These are phyloP conservation scores for Tragelaphus imberbis DNA, from an alignment of 2,113 vertebrate species.

Conservation along the genomic window DNA sequence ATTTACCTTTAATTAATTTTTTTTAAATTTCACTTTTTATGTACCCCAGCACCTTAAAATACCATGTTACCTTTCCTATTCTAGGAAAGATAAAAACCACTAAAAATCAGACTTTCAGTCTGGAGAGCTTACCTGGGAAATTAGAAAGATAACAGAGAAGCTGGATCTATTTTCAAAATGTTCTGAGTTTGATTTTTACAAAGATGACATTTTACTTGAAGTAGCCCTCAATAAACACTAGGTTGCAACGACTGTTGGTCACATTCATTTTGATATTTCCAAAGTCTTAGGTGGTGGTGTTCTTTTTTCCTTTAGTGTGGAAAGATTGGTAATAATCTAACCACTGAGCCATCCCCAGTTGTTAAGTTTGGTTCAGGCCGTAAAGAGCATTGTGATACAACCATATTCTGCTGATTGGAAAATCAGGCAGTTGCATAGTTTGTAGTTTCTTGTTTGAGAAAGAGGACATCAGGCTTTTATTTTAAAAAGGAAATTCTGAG, in stretches of 20 bases:
- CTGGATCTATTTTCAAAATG: neutral
- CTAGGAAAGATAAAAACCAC: neutral
- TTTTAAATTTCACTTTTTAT: constrained; percentile 1
- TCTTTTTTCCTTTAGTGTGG: neutral
- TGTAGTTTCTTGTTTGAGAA: neutral
- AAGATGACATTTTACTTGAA: neutral
- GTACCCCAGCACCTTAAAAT: neutral
- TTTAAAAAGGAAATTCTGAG: constrained; percentile 9
- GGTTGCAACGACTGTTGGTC: neutral
- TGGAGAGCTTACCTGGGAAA: neutral
- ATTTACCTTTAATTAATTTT: neutral
- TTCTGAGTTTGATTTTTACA: neutral
- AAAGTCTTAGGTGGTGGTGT: neutral
- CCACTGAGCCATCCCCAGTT: neutral
- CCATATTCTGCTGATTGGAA: neutral
- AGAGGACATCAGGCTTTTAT: neutral
- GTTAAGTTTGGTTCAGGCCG: neutral
- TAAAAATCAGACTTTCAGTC: neutral
- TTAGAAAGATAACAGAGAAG: neutral
- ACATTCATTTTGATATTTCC: neutral
- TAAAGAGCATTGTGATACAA: neutral
- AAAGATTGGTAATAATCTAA: constrained; percentile 1
- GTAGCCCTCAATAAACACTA: neutral
- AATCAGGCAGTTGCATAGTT: neutral
- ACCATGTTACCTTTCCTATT: neutral